A percentile compares a stretch with the other conserved stretches of the same genome.
Conservation (phyloP, 2,797 vertebrate genomes). For the Semotilus atromaculatus region DNA sequence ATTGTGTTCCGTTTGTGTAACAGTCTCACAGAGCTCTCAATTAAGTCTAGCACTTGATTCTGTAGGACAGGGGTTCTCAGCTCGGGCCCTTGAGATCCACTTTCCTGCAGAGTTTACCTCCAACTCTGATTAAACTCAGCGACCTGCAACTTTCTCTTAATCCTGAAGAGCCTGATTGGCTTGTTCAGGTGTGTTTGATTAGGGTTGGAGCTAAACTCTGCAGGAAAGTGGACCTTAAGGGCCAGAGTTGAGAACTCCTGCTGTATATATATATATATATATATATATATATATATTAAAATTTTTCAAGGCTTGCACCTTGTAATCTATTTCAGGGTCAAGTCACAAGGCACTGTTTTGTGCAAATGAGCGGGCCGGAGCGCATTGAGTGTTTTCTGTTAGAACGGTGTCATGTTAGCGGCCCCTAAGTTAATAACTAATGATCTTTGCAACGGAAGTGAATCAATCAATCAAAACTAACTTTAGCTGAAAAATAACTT, state of each 20-base stretch:
- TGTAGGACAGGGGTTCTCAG: conserved; percentile 38
- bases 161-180: not conserved
- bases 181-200: not conserved
- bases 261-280: conserved; percentile 30
- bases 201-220: not conserved
- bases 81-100: not conserved
- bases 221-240: not conserved
- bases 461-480: too few relatives aligned
- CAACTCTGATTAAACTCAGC: not conserved
- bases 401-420: too few relatives aligned
- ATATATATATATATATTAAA: too few relatives aligned
- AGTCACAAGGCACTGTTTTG: too few relatives aligned
- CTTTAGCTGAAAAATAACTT: too few relatives aligned
- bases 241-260: not conserved
- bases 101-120: not conserved
- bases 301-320: too few relatives aligned
- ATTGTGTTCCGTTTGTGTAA: conserved; percentile 61
- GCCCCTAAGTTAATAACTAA: too few relatives aligned
- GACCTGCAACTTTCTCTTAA: not conserved
- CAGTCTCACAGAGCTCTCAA: conserved; percentile 66
- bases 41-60: conserved; percentile 76
- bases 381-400: too few relatives aligned
- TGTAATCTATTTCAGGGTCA: too few relatives aligned
- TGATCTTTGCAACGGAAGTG: too few relatives aligned
- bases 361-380: too few relatives aligned